These are phyloP conservation scores for Apamea sordens DNA, from an alignment of 2,888 invertebrate genomes.

Conservation along the genomic window DNA sequence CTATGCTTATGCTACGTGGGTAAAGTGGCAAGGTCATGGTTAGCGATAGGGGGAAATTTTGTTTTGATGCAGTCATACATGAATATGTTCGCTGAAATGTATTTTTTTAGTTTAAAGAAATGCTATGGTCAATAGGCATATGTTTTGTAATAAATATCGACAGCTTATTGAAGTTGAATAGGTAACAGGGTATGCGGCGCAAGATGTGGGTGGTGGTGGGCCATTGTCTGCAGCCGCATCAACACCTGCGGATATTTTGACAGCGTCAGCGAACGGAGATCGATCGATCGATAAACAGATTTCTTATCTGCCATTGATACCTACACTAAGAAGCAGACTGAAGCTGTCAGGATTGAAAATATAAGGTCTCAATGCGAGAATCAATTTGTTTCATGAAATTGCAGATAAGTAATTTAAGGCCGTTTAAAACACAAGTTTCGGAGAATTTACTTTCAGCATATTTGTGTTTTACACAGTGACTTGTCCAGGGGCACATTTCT, in stretches of 20 bases:
- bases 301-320: neutral
- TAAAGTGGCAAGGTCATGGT: conserved; percentile 58
- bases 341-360: neutral
- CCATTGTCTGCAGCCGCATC: neutral
- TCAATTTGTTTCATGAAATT: neutral
- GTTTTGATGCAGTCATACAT: conserved; percentile 6
- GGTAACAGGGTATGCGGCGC: neutral
- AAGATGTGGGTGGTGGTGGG: neutral
- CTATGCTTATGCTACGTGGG: neutral
- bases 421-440: neutral
- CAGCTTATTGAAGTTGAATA: neutral
- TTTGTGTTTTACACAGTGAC: neutral
- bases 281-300: neutral
- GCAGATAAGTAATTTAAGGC: neutral
- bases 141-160: neutral
- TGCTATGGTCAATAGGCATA: neutral
- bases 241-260: neutral
- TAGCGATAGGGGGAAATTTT: conserved; percentile 36
- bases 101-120: neutral
- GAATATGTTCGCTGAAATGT: conserved; percentile 2
- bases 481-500: neutral
- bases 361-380: neutral
- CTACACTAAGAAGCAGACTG: neutral
- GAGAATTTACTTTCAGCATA: neutral
- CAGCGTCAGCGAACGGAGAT: neutral